These are phyloP conservation scores for Leptothorax acervorum DNA, from an alignment of 2,888 invertebrate genomes.

Conservation along the genomic window DNA sequence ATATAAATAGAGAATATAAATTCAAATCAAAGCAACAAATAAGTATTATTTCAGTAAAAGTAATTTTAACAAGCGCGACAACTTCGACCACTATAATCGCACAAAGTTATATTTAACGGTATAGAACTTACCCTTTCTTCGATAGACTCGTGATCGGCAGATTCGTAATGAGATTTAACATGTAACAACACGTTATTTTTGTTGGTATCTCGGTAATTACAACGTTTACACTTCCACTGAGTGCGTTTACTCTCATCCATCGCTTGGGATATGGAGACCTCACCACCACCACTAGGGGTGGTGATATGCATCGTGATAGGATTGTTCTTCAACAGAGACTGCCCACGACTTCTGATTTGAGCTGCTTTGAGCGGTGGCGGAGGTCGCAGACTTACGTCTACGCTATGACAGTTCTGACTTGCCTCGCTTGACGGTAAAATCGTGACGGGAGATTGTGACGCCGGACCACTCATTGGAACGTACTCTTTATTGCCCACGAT, in stretches of 20 bases:
- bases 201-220: slow-evolving; percentile 91
- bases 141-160: slow-evolving; percentile 76
- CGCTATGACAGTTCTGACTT: slow-evolving; percentile 67
- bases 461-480: slow-evolving; percentile 69
- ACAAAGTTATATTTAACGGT: background rate
- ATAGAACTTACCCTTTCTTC: slow-evolving; percentile 61
- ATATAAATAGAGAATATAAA: too few relatives aligned
- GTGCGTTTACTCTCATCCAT: slow-evolving; percentile 89
- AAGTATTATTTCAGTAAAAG: too few relatives aligned
- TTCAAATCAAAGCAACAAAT: too few relatives aligned
- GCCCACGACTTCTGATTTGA: slow-evolving; percentile 76
- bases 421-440: slow-evolving; percentile 63
- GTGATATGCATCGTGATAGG: slow-evolving; percentile 60
- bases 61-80: background rate
- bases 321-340: slow-evolving; percentile 79
- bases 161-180: slow-evolving; percentile 89
- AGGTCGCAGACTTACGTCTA: slow-evolving; percentile 81
- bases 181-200: slow-evolving; percentile 89
- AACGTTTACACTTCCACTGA: slow-evolving; percentile 96
- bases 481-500: slow-evolving; percentile 75
- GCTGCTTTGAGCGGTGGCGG: slow-evolving; percentile 88
- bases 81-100: background rate
- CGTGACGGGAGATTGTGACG: slow-evolving; percentile 73
- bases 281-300: slow-evolving; percentile 44
- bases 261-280: slow-evolving; percentile 62